A percentile compares a stretch with the other conserved stretches of the same genome.
Evolutionary conservation across 64 coral and sea anemone genomes (phyloP).

Genomic region (Actinia tenebrosa): DNA sequence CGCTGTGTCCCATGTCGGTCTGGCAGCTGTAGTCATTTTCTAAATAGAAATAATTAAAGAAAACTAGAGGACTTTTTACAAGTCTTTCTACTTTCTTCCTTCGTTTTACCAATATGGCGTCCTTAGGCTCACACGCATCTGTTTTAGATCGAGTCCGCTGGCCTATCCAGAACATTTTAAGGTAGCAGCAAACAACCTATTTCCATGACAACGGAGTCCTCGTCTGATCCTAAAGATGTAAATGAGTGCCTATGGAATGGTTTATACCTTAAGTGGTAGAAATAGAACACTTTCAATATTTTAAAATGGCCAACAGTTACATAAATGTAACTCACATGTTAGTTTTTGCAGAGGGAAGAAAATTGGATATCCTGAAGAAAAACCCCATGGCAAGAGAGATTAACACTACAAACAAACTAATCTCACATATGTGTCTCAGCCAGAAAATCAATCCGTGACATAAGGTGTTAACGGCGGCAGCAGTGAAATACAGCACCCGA

Average conservation of each 20-base stretch:
- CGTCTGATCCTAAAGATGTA: neutral
- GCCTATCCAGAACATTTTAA: neutral
- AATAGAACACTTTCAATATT: too few species aligned
- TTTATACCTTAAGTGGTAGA: too few species aligned
- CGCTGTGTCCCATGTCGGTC: conserved; percentile 95
- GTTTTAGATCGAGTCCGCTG: neutral
- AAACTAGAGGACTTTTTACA: neutral
- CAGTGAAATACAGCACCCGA: too few species aligned
- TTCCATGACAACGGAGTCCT: neutral
- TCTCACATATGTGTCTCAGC: too few species aligned
- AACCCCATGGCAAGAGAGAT: too few species aligned
- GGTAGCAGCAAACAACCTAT: neutral
- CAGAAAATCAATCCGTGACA: too few species aligned
- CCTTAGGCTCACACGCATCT: neutral
- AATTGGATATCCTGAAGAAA: too few species aligned
- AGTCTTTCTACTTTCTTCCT: neutral
- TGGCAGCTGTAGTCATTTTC: conserved; percentile 96
- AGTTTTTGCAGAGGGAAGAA: too few species aligned
- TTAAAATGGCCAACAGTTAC: too few species aligned
- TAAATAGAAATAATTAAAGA: neutral
- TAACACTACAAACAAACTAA: too few species aligned
- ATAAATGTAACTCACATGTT: too few species aligned
- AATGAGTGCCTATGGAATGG: neutral
- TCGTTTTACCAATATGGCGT: conserved; percentile 28
- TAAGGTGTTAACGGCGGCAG: too few species aligned